Evolutionary conservation across 2,797 vertebrate genomes (phyloP).

Genomic region (Poeciliopsis gracilis): DNA sequence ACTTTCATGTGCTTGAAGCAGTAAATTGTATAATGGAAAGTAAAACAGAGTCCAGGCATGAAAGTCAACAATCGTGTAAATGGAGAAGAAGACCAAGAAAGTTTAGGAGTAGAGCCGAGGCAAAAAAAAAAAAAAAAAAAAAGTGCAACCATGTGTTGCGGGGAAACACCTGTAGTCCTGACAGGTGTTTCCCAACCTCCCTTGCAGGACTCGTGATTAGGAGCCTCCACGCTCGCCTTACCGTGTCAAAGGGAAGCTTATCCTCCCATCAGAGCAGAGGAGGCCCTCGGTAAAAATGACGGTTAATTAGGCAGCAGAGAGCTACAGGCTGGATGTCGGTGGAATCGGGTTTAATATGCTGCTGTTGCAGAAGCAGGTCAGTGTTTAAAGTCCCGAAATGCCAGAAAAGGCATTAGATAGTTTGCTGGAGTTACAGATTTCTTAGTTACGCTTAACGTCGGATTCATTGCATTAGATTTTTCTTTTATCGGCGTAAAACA

Average conservation of each 20-base stretch:
- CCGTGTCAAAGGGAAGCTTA: conserved; percentile 68
- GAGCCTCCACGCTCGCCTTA: conserved; percentile 72
- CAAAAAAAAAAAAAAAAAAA: neutral
- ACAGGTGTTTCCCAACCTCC: conserved; percentile 80
- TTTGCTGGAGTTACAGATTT: neutral
- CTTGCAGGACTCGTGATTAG: conserved; percentile 76
- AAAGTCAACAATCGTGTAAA: conserved; percentile 41
- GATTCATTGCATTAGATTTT: neutral
- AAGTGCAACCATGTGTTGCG: conserved; percentile 58
- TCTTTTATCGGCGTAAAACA: neutral
- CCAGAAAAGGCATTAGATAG: neutral
- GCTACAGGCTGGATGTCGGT: conserved; percentile 51
- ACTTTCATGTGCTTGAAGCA: neutral
- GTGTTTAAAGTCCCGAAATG: neutral
- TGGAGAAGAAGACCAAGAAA: conserved; percentile 24
- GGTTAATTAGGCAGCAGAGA: conserved; percentile 71
- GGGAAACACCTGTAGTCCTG: conserved; percentile 71
- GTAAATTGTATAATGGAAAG: conserved; percentile 18
- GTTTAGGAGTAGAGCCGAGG: neutral
- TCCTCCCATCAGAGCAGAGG: conserved; percentile 68
- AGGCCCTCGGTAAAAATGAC: conserved; percentile 64
- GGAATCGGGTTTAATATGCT: conserved; percentile 29
- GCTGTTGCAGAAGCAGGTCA: conserved; percentile 24
- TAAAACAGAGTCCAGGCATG: conserved; percentile 49
- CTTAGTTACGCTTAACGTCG: neutral